Evolutionary conservation across 2,113 vertebrate species (phyloP).

Genomic region (Menidia beryllina): DNA sequence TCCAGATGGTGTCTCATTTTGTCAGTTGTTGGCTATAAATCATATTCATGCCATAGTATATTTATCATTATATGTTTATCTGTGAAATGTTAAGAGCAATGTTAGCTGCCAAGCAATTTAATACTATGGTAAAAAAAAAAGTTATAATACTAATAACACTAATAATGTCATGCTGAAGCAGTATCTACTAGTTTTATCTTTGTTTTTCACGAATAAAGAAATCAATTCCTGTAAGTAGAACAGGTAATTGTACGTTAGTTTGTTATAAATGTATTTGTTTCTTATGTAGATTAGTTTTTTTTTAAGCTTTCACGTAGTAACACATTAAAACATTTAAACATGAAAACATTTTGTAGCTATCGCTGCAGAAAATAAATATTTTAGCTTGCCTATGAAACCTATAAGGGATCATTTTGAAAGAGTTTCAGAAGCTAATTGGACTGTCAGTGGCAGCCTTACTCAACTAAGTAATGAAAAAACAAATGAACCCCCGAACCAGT

Average conservation of each 20-base stretch:
- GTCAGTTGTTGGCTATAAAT: neutral
- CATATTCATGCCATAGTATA: too few relatives aligned
- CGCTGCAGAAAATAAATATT: neutral
- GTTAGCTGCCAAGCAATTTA: too few relatives aligned
- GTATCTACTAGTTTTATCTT: too few relatives aligned
- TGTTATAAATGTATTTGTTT: neutral
- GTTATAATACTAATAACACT: too few relatives aligned
- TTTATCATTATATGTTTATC: too few relatives aligned
- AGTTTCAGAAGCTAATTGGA: conserved; percentile 27
- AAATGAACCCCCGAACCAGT: conserved; percentile 7
- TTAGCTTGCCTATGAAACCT: conserved; percentile 16
- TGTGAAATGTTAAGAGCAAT: too few relatives aligned
- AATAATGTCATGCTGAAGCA: too few relatives aligned
- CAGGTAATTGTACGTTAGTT: too few relatives aligned
- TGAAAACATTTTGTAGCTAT: neutral
- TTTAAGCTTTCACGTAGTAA: neutral
- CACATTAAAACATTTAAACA: too few relatives aligned
- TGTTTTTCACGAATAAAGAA: too few relatives aligned
- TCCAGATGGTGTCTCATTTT: conserved; percentile 1
- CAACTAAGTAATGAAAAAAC: conserved; percentile 51
- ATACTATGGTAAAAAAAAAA: too few relatives aligned
- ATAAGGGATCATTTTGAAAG: neutral
- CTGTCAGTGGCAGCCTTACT: conserved; percentile 1
- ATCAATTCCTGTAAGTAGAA: too few relatives aligned
- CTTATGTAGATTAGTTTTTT: neutral